Conservation (phyloP, 2,113 vertebrate species). For the Nycticorax nycticorax region DNA sequence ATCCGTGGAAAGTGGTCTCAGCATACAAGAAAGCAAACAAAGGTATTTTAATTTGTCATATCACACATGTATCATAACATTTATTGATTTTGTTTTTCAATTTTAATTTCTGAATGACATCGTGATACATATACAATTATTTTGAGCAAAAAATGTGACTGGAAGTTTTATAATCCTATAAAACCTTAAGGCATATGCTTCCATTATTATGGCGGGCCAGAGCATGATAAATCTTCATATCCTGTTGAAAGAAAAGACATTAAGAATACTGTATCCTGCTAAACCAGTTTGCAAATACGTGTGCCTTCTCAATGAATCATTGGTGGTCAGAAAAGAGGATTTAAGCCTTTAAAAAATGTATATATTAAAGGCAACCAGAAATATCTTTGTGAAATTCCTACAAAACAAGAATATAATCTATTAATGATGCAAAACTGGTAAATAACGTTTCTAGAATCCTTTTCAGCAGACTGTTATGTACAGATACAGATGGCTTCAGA, state of each 20-base stretch:
- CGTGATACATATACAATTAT: neutral
- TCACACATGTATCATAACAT: neutral
- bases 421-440: neutral
- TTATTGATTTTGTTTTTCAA: neutral
- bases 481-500: neutral
- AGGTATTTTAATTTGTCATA: conserved; percentile 12
- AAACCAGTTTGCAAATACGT: neutral
- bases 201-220: neutral
- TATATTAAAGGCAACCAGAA: neutral
- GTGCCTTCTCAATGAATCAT: neutral
- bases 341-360: neutral
- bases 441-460: neutral
- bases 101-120: neutral
- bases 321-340: neutral
- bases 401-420: neutral
- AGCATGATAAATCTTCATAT: neutral
- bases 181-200: neutral
- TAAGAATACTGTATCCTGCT: neutral
- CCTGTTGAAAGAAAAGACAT: neutral
- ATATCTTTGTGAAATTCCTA: neutral
- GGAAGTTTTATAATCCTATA: neutral
- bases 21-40: neutral
- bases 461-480: neutral
- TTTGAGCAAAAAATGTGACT: neutral
- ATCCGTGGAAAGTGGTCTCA: neutral